Percentiles rank a stretch among this genome's conserved stretches.
phyloP scores from a whole-genome alignment of 2,113 vertebrate genomes.

The Eudyptes chrysolophus region DNA sequence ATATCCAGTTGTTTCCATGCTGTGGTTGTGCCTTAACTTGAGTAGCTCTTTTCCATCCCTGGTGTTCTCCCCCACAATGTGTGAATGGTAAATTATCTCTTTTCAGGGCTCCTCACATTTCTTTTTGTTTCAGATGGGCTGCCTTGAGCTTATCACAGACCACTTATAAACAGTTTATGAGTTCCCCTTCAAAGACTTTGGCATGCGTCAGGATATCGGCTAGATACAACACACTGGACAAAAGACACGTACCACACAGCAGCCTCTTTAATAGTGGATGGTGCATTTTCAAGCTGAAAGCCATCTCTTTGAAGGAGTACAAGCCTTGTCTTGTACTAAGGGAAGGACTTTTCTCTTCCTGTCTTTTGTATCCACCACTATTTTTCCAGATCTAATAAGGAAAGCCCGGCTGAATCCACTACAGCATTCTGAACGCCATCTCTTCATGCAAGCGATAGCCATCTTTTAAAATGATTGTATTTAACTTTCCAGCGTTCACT shows the following conservation, averaged over 20 bases:
- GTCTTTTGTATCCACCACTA: background rate
- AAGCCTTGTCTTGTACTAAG: background rate
- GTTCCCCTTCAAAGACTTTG: background rate
- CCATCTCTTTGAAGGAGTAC: background rate
- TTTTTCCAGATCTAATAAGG: background rate
- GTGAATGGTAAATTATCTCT: background rate
- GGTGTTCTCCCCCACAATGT: background rate
- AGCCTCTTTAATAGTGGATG: background rate
- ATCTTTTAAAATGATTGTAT: background rate
- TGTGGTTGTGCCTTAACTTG: background rate
- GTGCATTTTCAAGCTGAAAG: constrained; percentile 7
- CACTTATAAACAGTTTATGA: background rate
- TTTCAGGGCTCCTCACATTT: background rate
- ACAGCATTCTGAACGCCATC: background rate
- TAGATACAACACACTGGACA: background rate
- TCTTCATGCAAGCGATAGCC: background rate
- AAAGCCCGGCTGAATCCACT: background rate
- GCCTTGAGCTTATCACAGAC: background rate
- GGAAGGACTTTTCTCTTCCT: background rate
- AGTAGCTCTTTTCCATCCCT: background rate
- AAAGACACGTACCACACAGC: background rate
- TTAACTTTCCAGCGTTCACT: background rate
- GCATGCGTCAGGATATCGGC: background rate
- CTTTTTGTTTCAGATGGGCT: background rate
- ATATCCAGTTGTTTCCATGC: constrained; percentile 2